A percentile compares a stretch with the other conserved stretches of the same genome.
These are phyloP conservation scores for Urocynchramus pylzowi DNA, from an alignment of 2,113 vertebrate genomes.

Conservation along the genomic window DNA sequence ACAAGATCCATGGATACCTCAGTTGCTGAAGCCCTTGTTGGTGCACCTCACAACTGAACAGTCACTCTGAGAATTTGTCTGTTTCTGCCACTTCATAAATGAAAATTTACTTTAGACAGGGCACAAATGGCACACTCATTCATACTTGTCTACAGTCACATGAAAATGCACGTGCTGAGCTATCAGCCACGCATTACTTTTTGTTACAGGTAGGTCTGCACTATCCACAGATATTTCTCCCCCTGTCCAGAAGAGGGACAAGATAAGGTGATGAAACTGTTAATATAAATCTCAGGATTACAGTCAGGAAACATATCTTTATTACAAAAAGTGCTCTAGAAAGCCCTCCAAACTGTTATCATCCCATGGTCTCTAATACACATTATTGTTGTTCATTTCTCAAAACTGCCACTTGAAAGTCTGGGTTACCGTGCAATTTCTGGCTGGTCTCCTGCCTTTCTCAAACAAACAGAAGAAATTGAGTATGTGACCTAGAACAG, in stretches of 20 bases:
- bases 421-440: not conserved
- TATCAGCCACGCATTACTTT: not conserved
- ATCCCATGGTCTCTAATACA: not conserved
- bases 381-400: not conserved
- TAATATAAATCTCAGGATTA: not conserved
- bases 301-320: not conserved
- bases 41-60: not conserved
- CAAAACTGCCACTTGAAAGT: not conserved
- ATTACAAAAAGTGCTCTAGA: not conserved
- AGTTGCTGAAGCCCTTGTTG: not conserved
- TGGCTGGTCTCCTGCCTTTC: not conserved
- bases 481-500: not conserved
- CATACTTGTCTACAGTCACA: not conserved
- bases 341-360: not conserved
- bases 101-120: not conserved
- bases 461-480: not conserved
- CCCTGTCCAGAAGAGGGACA: not conserved
- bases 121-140: not conserved
- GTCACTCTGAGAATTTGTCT: not conserved
- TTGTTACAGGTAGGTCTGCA: not conserved
- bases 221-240: not conserved
- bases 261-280: not conserved
- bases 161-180: not conserved
- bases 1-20: not conserved
- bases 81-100: not conserved